Evolutionary conservation across 2,797 vertebrate genomes (phyloP).

Genomic region (Borostomias antarcticus): DNA sequence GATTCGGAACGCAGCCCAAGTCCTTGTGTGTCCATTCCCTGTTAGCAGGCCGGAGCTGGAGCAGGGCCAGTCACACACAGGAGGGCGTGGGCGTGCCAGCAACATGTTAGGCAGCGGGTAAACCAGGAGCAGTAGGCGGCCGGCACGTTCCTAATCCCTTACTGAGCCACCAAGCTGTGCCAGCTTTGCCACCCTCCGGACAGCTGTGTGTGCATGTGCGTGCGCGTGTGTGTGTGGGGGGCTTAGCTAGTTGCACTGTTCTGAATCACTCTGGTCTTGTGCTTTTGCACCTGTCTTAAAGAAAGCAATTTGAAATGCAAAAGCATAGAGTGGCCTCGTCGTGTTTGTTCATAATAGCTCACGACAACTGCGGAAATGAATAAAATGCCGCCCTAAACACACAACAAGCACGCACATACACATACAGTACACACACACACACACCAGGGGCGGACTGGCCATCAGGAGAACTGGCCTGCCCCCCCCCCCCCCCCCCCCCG

Average conservation of each 20-base stretch:
- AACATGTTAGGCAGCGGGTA: background rate
- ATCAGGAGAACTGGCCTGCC: too few species aligned
- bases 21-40: background rate
- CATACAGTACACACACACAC: too few species aligned
- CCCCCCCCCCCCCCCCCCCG: too few species aligned
- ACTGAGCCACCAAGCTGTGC: background rate
- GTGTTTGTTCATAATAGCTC: background rate
- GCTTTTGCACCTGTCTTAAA: constrained; percentile 11
- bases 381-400: too few species aligned
- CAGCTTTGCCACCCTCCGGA: background rate
- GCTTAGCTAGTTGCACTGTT: background rate
- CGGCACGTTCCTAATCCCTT: background rate
- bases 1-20: too few species aligned
- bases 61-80: background rate
- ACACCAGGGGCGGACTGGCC: too few species aligned
- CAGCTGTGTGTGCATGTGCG: background rate
- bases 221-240: constrained; percentile 1
- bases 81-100: background rate
- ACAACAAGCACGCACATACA: too few species aligned
- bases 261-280: background rate
- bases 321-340: constrained; percentile 14
- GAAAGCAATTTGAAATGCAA: constrained; percentile 20
- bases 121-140: background rate
- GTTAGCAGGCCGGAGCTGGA: background rate
- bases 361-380: background rate